Evolutionary conservation across 2,888 invertebrate genomes (phyloP), one percentile per base, ranked within the genome.

Genomic region (Imbricaverruca yamaguchii): DNA sequence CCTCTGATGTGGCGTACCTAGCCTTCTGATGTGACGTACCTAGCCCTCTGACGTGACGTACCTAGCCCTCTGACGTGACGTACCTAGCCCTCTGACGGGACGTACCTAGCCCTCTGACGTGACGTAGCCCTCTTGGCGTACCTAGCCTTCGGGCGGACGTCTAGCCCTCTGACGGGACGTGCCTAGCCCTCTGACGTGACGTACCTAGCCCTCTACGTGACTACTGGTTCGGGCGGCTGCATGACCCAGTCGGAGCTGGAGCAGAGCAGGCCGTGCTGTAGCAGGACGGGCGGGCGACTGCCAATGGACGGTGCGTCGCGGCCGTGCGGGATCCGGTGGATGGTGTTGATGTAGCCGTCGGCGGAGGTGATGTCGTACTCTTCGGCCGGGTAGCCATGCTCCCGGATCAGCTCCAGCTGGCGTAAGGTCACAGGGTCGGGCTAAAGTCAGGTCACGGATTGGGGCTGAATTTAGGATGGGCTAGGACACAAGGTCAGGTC

Each of bases 221-320:
- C 74, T 74, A 74, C 74, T 88, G 89, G 89, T 74, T 91, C 89
- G 1, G 92, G 92, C 0, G 92, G 92, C 87, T 92, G 91, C 81
- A 93, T 87, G 6, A 95, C 89, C 91, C 92, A 95, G 83, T 92
- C 92, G 11, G 92, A 90, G 0, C 94, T 92, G 11, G 92, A 91
- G 67, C 91, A 91, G 55, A 94, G 86, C 0, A 96, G 87, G 0
- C 95, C 90, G 83, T 88, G 88, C 82, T 87, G 81, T 92, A 91
- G 15, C 21, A 55, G 74, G 90, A 93, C 85, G 86, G 89, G 83
- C 85, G 85, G 83, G 88, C 87, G 80, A 83, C 85, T 61, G 13
- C 61, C n/a, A 15, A 13, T 12, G 82, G 82, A n/a, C 12, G 83
- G 83, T 0, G 87, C 85, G 21, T 86, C 85, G 82, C 88, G 88